Base-by-base conservation (phyloP, 1,140 invertebrate species). In the Neodiprion fabricii region DNA sequence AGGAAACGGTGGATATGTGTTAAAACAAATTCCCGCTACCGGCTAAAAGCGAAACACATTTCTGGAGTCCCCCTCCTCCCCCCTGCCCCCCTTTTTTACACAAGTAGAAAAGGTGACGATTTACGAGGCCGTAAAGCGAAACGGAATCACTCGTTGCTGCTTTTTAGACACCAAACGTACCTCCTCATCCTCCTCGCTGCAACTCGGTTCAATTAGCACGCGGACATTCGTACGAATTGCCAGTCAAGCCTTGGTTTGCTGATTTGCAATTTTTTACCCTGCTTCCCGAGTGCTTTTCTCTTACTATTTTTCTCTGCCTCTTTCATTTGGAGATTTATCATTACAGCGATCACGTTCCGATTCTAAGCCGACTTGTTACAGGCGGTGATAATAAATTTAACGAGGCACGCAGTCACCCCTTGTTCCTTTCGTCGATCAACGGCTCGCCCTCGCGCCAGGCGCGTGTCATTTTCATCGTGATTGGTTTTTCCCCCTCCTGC, bases 401-500 rank as follows among this genome's bases (percentile, higher is more conserved):
- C 53, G 53, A 61, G 53, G 53, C 53, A 61, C 9, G 53, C 28
- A 40, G n/a, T 17, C 28, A 40, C 28, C 28, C 28, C 28, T 40
- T 40, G 28, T 40, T 40, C 28, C 28, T 40, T 40, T 40, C 28
- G 28, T 40, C 28, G 28, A 40, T 40, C 28, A 5, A 40, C 53
- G 53, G 53, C 53, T 61, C 53, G n/a, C 53, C 53, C 53, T 17
- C 28, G 9, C n/a, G 53, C 53, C n/a, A 17, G 53, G 53, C 53
- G 53, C 53, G 53, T 61, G 53, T 61, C 53, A 61, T 61, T 61
- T 61, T 61, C 53, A 61, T 61, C 53, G 53, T 61, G 53, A 61
- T 61, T 61, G 53, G 53, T 61, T 61, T 61, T 61, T 9, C n/a
- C 53, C 53, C 53, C 9, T 14, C 50, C n/a, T 21, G 17, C 17